Evolutionary conservation across 53 echinoderm and acorn worm genomes (phyloP), one percentile per base, ranked within the genome.

Genomic region (Echinarachnius parma): DNA sequence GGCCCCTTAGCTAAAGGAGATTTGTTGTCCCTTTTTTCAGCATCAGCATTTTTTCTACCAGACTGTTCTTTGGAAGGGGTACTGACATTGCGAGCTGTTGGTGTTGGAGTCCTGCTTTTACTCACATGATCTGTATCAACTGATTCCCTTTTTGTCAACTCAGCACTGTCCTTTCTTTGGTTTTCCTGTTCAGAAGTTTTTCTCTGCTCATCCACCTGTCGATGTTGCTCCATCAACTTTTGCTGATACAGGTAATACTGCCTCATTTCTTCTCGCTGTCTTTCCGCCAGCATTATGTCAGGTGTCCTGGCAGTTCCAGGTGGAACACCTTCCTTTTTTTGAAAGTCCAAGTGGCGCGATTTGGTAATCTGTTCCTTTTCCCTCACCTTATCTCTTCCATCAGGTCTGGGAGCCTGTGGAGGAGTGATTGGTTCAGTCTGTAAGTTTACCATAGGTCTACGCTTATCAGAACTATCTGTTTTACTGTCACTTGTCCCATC

Each of bases 381-480:
- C 23, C 24, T 74, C 44, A 55, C 72, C 52, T 46, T 89, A 39
- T 80, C 80, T 31, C 59, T 84, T 61, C 60, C 55, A 16, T 72
- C 74, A 28, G 58, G 56, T 10, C 74, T 21, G 4, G 74, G 57
- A 16, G 36, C 13, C 35, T 84, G 78, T 31, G 84, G 68, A 7
- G 84, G 92, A 4, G 87, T 75, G 24, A 81, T 75, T 9, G 82
- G 85, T 60, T 84, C 85, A 29, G 87, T 87, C 62, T 92, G 84
- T 21, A 78, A 60, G 34, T 64, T 83, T 32, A 76, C 74, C 21
- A 74, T 61, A 2, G 81, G 60, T 63, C 80, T 74, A 21, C 42
- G 48, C 16, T 49, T 58, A 28, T 85, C 82, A 25, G 34, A 35
- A 54, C 59, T 63, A 53, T 84, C 78, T 34, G 42, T 28, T 58